phyloP scores from a whole-genome alignment of 2,797 vertebrate genomes.

The Chanos chanos region DNA sequence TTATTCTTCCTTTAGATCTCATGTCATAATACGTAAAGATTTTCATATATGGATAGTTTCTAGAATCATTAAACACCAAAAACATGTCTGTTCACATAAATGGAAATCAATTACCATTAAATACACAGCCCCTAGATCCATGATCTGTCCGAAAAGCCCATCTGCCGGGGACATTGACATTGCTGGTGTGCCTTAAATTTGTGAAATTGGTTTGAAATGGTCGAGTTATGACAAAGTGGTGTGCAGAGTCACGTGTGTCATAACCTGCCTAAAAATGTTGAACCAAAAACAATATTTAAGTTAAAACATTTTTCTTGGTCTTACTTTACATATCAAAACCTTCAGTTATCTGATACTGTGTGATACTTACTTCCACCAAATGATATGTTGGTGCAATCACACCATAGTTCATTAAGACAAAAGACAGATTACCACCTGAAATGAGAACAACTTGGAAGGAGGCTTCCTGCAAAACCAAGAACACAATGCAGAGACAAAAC shows the following conservation, averaged over 20 bases:
- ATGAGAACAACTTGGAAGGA: slow-evolving; percentile 57
- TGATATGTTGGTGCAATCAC: rapidly evolving
- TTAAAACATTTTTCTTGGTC: not conserved
- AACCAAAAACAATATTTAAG: not conserved
- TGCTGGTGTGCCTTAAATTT: slow-evolving; percentile 42
- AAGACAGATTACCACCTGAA: slow-evolving; percentile 39
- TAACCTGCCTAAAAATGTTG: not conserved
- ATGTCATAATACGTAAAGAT: too few relatives aligned
- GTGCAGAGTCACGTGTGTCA: not conserved
- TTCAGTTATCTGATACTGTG: too few relatives aligned
- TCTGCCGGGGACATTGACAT: slow-evolving; percentile 53
- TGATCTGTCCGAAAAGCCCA: slow-evolving; percentile 57
- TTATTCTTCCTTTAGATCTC: too few relatives aligned
- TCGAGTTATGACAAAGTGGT: slow-evolving; percentile 48
- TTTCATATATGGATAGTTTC: too few relatives aligned
- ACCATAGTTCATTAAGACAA: slow-evolving; percentile 63
- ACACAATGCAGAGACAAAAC: too few relatives aligned
- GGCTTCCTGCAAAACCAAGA: slow-evolving; percentile 21
- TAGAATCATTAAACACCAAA: not conserved
- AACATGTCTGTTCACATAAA: not conserved
- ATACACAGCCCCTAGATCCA: slow-evolving; percentile 43
- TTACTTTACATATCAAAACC: too few relatives aligned
- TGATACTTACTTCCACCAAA: slow-evolving; percentile 42
- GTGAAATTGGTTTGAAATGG: slow-evolving; percentile 35
- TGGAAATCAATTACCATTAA: slow-evolving; percentile 44